Conservation (phyloP, 2,113 vertebrate species). For the Eolophus roseicapilla region DNA sequence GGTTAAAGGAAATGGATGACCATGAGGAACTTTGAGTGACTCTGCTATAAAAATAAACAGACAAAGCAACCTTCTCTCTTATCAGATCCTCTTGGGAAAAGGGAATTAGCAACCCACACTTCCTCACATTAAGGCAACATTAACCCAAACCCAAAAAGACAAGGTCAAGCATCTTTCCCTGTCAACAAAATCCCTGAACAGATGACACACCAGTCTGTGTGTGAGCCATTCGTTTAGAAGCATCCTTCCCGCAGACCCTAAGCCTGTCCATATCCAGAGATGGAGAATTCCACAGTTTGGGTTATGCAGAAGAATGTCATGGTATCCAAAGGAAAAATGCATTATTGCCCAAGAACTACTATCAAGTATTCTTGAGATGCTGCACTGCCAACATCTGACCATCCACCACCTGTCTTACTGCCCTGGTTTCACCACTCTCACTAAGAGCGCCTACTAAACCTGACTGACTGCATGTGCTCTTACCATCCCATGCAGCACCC, state of each 20-base stretch:
- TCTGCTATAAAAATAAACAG: neutral
- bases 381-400: neutral
- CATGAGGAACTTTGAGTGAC: neutral
- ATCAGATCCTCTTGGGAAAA: neutral
- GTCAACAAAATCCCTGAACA: neutral
- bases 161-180: neutral
- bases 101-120: neutral
- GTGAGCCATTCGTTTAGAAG: neutral
- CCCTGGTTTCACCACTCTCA: neutral
- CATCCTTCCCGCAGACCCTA: neutral
- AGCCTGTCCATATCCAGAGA: neutral
- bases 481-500: neutral
- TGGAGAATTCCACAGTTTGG: neutral
- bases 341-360: neutral
- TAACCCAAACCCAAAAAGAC: neutral
- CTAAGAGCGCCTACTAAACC: neutral
- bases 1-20: neutral
- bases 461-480: neutral
- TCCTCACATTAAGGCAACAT: neutral
- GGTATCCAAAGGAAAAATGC: neutral
- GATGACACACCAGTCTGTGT: neutral
- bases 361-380: neutral
- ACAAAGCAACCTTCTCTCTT: neutral
- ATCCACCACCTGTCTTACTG: rapidly evolving
- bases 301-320: neutral